Base-by-base conservation (phyloP, 2,888 invertebrate genomes). In the Drosophila ezoana region DNA sequence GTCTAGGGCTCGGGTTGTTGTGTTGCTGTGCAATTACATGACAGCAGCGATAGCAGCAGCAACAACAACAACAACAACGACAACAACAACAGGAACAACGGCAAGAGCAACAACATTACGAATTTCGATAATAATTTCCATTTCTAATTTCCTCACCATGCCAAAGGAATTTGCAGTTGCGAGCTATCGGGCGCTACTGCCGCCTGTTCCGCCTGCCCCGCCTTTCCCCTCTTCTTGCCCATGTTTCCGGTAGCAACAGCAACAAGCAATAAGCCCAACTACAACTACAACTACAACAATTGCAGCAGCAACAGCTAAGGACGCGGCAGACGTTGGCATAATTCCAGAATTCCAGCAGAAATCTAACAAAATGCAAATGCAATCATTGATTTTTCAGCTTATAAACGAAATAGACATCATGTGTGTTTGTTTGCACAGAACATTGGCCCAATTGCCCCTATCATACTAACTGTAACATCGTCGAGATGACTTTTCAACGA, bases 61-160 rank as follows among this genome's bases (percentile, higher is more conserved):
- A 57, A 9, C 51, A 18, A 64, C 80, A 72, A 60, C 71, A 75
- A 57, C 51, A 70, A 54, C 62, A 72, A 33, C 60, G 61, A 18
- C 53, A 47, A 4, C 44, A 43, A 1, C 32, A 72, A 28, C 37
- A 53, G 32, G 45, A 51, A 61, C 52, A 48, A 23, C 23, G 37
- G 13, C 53, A 33, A 44, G 23, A 40, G 33, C 53, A 54, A 56
- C 54, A 66, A 45, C 56, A 62, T 76, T 81, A 75, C 80, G 73
- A 90, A 90, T 90, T 88, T 87, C 89, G 81, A 90, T 90, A 90
- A 90, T 88, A 90, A 90, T 90, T 90, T 90, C 90, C 88, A 84
- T 90, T 89, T 87, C 90, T 88, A 90, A 89, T 89, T 90, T 90
- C 90, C 85, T 89, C 62, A 61, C 66, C 70, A 80, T 65, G 76